Base-by-base conservation (phyloP, 2,113 vertebrate species). In the Muscicapa adusta region DNA sequence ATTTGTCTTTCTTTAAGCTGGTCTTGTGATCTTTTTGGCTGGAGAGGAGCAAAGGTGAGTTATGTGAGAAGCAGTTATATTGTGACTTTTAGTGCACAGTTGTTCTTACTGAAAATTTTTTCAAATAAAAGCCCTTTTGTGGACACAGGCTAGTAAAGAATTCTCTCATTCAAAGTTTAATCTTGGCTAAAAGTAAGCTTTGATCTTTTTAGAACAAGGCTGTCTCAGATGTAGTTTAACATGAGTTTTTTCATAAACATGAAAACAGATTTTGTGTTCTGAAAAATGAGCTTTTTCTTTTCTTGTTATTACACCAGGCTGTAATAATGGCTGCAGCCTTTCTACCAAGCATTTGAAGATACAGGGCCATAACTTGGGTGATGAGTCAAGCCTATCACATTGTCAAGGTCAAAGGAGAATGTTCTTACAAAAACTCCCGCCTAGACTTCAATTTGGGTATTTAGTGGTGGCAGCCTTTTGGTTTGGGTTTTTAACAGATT, bases 21-120 rank as follows among this genome's bases (percentile, higher is more conserved):
- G 43, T 60, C 65, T 94, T 91, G 65, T 75, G 77, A 40, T 81
- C 53, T 65, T 85, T 89, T 78, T 85, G 48, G 58, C 74, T 68
- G 45, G 73, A 78, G 81, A 91, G 28, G 45, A 88, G 45, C 29
- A 71, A 68, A 93, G 81, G 53, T 88, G 53, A 88, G 74, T 53
- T 51, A 8, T 47, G 10, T 4, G 18, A 81, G 51, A 34, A 84
- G 81, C n/a, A 31, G 45, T 11, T 71, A 9, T 16, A 22, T 63
- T 16, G 25, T 68, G 36, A 24, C 72, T 72, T 57, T 31, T 42
- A 53, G 54, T 40, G 16, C 19, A 5, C 4, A 10, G 43, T 38
- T 14, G 6, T 74, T 51, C 28, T 68, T 57, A 26, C 7, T 29
- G 23, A 62, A n/a, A 42, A 8, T 31, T 33, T 40, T 58, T 62